Percentiles rank a stretch among this genome's conserved stretches.
phyloP scores from a whole-genome alignment of 2,113 vertebrate species.

The Chloroceryle aenea region DNA sequence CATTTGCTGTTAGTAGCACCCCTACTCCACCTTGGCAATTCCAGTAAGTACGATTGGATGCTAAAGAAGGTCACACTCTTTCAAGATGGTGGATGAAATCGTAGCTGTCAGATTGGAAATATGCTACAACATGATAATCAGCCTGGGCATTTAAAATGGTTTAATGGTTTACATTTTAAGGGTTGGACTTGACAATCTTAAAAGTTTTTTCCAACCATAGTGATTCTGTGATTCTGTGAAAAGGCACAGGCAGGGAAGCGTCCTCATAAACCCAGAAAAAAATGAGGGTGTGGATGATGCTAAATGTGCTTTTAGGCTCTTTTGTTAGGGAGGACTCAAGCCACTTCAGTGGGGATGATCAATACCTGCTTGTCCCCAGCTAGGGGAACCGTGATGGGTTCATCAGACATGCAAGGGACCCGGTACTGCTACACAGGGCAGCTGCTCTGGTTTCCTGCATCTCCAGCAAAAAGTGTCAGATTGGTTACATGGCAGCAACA shows the following conservation, averaged over 20 bases:
- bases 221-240: too few species aligned
- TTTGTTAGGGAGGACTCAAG: not conserved
- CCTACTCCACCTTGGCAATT: not conserved
- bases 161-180: too few species aligned
- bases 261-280: not conserved
- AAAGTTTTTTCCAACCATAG: too few species aligned
- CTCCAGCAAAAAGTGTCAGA: not conserved
- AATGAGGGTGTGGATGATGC: not conserved
- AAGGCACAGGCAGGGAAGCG: not conserved
- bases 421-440: not conserved
- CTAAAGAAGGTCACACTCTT: not conserved
- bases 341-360: not conserved
- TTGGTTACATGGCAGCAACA: not conserved
- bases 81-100: not conserved
- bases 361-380: not conserved
- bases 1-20: not conserved
- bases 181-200: too few species aligned
- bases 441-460: not conserved
- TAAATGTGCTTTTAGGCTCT: not conserved
- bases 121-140: accelerated
- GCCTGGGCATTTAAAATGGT: not conserved
- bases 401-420: too few species aligned
- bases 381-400: not conserved
- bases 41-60: not conserved
- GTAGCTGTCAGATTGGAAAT: not conserved